phyloP scores from a whole-genome alignment of 2,888 invertebrate genomes.

The Mesorhabditis belari region DNA sequence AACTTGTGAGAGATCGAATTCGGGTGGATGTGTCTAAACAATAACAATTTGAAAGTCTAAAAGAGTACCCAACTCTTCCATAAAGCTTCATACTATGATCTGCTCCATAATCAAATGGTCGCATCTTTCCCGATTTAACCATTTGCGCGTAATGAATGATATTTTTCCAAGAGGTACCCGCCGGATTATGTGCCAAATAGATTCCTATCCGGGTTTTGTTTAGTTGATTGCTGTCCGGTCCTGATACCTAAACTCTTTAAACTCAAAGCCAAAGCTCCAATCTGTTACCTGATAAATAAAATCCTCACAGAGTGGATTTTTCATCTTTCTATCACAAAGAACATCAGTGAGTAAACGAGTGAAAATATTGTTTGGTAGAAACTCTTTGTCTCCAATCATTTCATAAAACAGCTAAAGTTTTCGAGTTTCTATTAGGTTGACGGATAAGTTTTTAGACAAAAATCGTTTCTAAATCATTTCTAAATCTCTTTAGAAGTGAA shows the following conservation, averaged over 20 bases:
- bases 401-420: conserved; percentile 33
- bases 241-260: conserved; percentile 37
- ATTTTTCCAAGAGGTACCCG: conserved; percentile 40
- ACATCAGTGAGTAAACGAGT: conserved; percentile 43
- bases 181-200: conserved; percentile 48
- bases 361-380: conserved; percentile 46
- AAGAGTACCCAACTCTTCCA: conserved; percentile 25
- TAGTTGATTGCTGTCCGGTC: conserved; percentile 48
- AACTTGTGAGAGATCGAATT: conserved; percentile 33
- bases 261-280: too few species aligned
- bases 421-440: too few species aligned
- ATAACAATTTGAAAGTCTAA: too few species aligned
- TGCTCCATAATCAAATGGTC: conserved; percentile 31
- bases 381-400: conserved; percentile 46
- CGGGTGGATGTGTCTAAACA: conserved; percentile 32
- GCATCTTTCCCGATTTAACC: conserved; percentile 34
- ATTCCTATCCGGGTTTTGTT: conserved; percentile 48
- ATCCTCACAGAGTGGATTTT: conserved; percentile 44
- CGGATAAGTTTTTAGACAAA: too few species aligned
- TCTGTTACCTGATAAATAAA: conserved; percentile 27
- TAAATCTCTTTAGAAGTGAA: too few species aligned
- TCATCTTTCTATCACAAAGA: conserved; percentile 31
- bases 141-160: conserved; percentile 45
- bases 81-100: conserved; percentile 27
- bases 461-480: too few species aligned